phyloP scores from a whole-genome alignment of 2,888 invertebrate species.

The Malacosoma neustria region DNA sequence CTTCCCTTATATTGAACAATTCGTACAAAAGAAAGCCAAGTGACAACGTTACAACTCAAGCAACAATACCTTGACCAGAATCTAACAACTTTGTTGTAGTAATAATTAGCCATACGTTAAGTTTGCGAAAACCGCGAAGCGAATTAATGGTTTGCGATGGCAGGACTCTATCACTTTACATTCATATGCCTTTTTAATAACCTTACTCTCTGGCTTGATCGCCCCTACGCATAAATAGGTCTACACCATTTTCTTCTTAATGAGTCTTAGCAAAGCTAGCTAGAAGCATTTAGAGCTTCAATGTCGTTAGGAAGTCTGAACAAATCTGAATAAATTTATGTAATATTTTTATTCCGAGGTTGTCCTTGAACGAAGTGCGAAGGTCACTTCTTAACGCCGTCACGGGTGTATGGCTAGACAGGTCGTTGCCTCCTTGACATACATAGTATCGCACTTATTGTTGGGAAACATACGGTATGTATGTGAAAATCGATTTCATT shows the following conservation, averaged over 20 bases:
- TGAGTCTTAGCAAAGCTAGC: too few species aligned
- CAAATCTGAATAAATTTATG: conserved; percentile 2
- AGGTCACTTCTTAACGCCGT: conserved; percentile 13
- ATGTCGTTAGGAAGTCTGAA: too few species aligned
- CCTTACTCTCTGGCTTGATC: too few species aligned
- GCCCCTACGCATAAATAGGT: too few species aligned
- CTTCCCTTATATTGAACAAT: too few species aligned
- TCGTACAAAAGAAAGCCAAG: too few species aligned
- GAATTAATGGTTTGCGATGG: too few species aligned
- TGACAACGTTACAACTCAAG: conserved; percentile 1
- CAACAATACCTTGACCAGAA: conserved; percentile 21
- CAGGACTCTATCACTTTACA: too few species aligned
- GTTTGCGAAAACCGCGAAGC: conserved; percentile 15
- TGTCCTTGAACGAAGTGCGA: conserved; percentile 8
- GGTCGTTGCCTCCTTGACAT: conserved; percentile 46
- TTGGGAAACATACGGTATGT: background rate
- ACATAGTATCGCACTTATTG: conserved; percentile 6
- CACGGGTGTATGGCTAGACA: conserved; percentile 28
- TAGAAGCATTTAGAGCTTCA: too few species aligned
- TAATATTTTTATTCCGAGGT: conserved; percentile 2
- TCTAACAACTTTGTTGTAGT: conserved; percentile 7
- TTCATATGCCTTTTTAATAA: too few species aligned
- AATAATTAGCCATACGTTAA: conserved; percentile 11
- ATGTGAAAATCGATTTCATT: background rate
- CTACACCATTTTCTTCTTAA: too few species aligned